Evolutionary conservation across 2,888 invertebrate species (phyloP), one percentile per base, ranked within the genome.

Genomic region (Pomacea canaliculata): DNA sequence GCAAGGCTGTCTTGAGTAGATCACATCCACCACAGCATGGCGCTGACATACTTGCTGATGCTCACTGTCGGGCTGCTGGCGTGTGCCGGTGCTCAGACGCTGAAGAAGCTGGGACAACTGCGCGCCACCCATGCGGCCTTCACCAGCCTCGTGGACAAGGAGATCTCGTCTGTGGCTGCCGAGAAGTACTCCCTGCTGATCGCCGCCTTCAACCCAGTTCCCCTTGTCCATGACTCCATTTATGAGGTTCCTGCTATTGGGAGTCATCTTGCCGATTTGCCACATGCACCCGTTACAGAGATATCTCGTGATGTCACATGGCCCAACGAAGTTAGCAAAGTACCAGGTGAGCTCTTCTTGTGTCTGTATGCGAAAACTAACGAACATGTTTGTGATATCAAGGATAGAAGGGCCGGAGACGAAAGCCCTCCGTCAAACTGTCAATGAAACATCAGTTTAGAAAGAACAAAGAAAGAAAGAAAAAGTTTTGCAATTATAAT

Each of bases 51-150:
- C 16, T 56, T 56, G 51, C 2, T 56, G 51, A 10, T 56, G 51
- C 51, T 56, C 3, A 10, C 16, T 56, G 51, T 56, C 4, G 51
- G 51, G 51, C 51, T 56, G 51, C 10, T 16, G 51, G 51, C 51
- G 51, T 13, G 51, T 16, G 10, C 51, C 2, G 8, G 3, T 16
- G 51, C 23, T 12, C 62, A 71, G 37, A 51, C 71, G 0, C 66
- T 74, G n/a, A 60, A 56, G 27, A 59, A 73, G 23, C 65, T 82
- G 18, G 80, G 82, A 12, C 63, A 69, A 56, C 79, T 82, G 63
- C 60, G n/a, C 18, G 76, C 76, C 46, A 23, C 76, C 1, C 68
- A 80, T 59, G 82, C 83, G 7, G 83, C 80, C 16, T 83, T 82
- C 46, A 23, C 77, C 13, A 71, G 73, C n/a, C n/a, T 83, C 10